Evolutionary conservation across 2,888 invertebrate genomes (phyloP).

Genomic region (Drosophila robusta): DNA sequence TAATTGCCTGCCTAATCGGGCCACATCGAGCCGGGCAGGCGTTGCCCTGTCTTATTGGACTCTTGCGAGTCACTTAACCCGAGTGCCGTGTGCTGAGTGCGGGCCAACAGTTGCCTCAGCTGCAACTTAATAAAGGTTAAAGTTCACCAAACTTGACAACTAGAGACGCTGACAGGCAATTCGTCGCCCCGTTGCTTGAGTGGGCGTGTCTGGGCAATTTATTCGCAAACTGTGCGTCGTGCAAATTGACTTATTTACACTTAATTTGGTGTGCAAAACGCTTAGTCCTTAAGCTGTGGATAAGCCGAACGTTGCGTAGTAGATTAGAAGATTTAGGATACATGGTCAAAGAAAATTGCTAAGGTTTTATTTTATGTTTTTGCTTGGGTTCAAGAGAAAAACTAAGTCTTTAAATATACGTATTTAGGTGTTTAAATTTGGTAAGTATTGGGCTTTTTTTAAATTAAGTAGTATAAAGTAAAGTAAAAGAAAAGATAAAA

Average conservation of each 20-base stretch:
- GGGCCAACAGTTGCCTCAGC: conserved; percentile 22
- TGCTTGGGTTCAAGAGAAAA: neutral
- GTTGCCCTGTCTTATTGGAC: conserved; percentile 39
- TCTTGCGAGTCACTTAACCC: conserved; percentile 28
- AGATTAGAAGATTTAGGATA: conserved; percentile 2
- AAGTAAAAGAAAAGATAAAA: too few species aligned
- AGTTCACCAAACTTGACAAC: conserved; percentile 41
- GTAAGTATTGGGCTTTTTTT: too few species aligned
- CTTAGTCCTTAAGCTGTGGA: conserved; percentile 22
- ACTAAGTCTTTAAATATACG: too few species aligned
- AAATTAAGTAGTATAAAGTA: too few species aligned
- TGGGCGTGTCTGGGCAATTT: conserved; percentile 32
- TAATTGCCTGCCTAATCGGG: conserved; percentile 62
- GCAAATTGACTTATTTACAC: conserved; percentile 61
- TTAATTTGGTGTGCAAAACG: conserved; percentile 42
- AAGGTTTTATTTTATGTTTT: neutral
- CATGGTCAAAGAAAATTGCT: neutral
- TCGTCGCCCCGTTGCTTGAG: neutral
- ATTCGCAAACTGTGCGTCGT: conserved; percentile 39
- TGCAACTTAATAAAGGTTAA: conserved; percentile 53
- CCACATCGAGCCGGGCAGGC: conserved; percentile 22
- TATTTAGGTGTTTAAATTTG: too few species aligned
- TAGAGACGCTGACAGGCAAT: conserved; percentile 5
- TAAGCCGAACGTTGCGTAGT: neutral
- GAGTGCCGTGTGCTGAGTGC: conserved; percentile 3